Conservation (phyloP, 1,140 invertebrate genomes). For the Idris sp. region DNA sequence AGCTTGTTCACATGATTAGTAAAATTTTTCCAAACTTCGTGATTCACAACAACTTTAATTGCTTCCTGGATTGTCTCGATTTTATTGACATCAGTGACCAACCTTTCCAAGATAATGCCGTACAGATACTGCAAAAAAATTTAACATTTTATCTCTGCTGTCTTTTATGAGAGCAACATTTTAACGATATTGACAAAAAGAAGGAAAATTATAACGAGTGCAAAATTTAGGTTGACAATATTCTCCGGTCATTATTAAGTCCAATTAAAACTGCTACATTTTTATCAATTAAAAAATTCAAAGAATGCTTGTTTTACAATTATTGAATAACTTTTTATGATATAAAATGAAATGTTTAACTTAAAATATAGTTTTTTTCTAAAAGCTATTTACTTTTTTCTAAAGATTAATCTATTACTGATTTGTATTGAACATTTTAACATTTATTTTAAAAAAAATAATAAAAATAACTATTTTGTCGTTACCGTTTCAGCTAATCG, state of each 20-base stretch:
- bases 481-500: slow-evolving; percentile 43
- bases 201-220: background rate
- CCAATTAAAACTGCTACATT: background rate
- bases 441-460: no score
- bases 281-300: no score
- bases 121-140: slow-evolving; percentile 38
- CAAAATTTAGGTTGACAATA: slow-evolving; percentile 5
- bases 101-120: slow-evolving; percentile 30
- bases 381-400: no score
- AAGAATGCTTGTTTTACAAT: no score
- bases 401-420: no score
- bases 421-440: no score
- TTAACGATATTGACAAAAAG: slow-evolving; percentile 2
- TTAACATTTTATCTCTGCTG: slow-evolving; percentile 1
- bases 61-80: slow-evolving; percentile 12
- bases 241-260: no score
- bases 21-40: slow-evolving; percentile 34
- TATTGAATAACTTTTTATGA: no score
- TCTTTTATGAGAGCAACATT: slow-evolving; percentile 3
- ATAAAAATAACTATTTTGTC: no score
- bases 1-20: slow-evolving; percentile 9
- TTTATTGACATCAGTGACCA: slow-evolving; percentile 20
- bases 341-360: no score
- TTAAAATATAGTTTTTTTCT: no score
- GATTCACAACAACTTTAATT: slow-evolving; percentile 10